Evolutionary conservation across 2,888 invertebrate genomes (phyloP), one percentile per base, ranked within the genome.

Genomic region (Tetranychus truncatus): DNA sequence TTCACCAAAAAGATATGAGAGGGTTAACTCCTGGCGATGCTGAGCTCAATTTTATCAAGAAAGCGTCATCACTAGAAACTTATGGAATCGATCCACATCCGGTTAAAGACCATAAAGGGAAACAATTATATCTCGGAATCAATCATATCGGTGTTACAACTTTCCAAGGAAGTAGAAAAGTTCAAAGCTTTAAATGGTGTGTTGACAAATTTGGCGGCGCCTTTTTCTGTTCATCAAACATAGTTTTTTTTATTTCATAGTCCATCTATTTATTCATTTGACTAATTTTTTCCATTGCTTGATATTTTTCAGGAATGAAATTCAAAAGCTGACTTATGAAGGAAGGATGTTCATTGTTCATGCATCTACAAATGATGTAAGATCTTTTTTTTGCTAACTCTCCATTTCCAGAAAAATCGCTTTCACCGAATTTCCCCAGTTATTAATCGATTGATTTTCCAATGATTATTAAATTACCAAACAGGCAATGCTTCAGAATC

Each of bases 31-130:
- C 92, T 2, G 88, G 90, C 75, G 91, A 91, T 80, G 91, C 93
- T 0, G 95, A 96, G 84, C 88, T 89, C 77, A 88, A 89, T 79
- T 97, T 97, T 84, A 87, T 97, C 80, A 90, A 90, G 83, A 90
- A 93, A 80, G 92, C 95, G 69, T 89, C 91, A 79, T 89, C 90
- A 78, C 85, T 97, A 76, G 96, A 97, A 83, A 95, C 96, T 0
- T 97, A 96, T 82, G 97, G 96, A 45, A 91, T 97, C 65, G 96
- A 97, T 84, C 97, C 96, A 11, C 95, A 96, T 86, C 92, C 94
- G 77, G 96, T 97, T 46, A 97, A 96, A 87, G 96, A 97, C 83
- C 92, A 93, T 83, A 89, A 92, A 83, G 91, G 94, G 69, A 90
- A 89, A 80, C 91, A 92, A 82, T 85, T 95, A 76, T 96, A 94